Percentiles rank a stretch among this genome's conserved stretches.
Conservation (phyloP, 30 jellyfish, hydroid and myxozoan genomes). For the Pelagia noctiluca region DNA sequence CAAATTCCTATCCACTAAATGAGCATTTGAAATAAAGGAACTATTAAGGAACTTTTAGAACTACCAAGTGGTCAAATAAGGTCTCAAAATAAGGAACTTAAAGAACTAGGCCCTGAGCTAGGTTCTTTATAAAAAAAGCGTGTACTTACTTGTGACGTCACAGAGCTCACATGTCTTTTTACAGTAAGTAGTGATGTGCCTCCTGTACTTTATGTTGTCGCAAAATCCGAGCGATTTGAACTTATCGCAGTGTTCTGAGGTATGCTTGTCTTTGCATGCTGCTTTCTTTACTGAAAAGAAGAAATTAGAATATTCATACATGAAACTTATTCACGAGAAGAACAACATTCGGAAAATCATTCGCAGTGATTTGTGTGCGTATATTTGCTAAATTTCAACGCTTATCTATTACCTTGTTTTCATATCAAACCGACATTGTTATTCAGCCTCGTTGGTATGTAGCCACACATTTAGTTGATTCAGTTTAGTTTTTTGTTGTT, state of each 20-base stretch:
- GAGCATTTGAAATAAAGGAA: neutral
- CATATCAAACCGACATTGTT: neutral
- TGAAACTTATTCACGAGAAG: neutral
- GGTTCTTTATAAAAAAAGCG: neutral
- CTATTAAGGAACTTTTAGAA: too few relatives aligned
- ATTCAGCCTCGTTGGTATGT: neutral
- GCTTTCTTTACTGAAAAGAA: constrained; percentile 19
- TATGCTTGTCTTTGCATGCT: constrained; percentile 13
- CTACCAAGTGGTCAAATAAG: neutral
- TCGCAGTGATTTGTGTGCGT: neutral
- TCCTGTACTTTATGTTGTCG: constrained; percentile 35
- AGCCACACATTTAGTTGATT: neutral
- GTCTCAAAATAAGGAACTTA: neutral
- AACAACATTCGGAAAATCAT: neutral
- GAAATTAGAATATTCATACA: constrained; percentile 1
- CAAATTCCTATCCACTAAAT: neutral
- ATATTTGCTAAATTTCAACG: too few relatives aligned
- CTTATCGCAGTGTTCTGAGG: neutral
- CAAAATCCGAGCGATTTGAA: constrained; percentile 48
- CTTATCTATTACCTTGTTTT: neutral
- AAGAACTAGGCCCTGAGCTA: neutral
- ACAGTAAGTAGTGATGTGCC: constrained; percentile 24
- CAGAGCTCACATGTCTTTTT: constrained; percentile 67
- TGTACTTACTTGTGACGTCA: constrained; percentile 57
- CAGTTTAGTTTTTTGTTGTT: too few relatives aligned